Percentiles rank a stretch among this genome's conserved stretches.
These are phyloP conservation scores for Psilanteris sp. DNA, from an alignment of 1,140 invertebrate species.

Conservation along the genomic window DNA sequence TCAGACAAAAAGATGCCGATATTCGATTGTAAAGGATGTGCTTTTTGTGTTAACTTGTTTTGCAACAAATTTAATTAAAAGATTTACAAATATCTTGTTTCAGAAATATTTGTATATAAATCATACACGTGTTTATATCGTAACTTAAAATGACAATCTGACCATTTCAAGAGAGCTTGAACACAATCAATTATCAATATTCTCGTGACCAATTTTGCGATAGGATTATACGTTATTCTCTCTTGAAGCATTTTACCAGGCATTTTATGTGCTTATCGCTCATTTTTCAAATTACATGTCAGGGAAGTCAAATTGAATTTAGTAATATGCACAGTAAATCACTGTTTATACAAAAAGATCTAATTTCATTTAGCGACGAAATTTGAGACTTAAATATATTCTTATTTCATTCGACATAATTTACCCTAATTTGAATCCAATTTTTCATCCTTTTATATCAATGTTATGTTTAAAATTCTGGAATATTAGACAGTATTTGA, in stretches of 20 bases:
- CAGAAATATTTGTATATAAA: constrained; percentile 22
- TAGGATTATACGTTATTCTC: constrained; percentile 52
- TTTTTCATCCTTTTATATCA: too few relatives aligned
- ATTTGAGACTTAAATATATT: too few relatives aligned
- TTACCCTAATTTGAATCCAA: too few relatives aligned
- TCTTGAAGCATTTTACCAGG: constrained; percentile 33
- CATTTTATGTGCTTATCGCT: constrained; percentile 41
- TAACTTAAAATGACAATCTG: constrained; percentile 53
- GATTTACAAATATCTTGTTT: constrained; percentile 1
- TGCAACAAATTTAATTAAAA: too few relatives aligned
- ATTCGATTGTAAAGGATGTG: too few relatives aligned
- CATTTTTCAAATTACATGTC: constrained; percentile 50
- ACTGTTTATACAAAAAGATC: constrained; percentile 22
- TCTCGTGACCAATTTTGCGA: constrained; percentile 50
- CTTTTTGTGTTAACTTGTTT: too few relatives aligned
- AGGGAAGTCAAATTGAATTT: constrained; percentile 37
- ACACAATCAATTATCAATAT: constrained; percentile 55
- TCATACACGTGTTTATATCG: constrained; percentile 38
- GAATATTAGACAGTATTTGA: too few relatives aligned
- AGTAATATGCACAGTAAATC: constrained; percentile 8
- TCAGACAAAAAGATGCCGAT: too few relatives aligned
- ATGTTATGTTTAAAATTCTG: too few relatives aligned
- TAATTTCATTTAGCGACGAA: too few relatives aligned
- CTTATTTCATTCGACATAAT: too few relatives aligned
- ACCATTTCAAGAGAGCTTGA: constrained; percentile 58